A percentile compares a stretch with the other conserved stretches of the same genome.
phyloP scores from a whole-genome alignment of 2,888 invertebrate genomes.

The Pyrgus malvae region DNA sequence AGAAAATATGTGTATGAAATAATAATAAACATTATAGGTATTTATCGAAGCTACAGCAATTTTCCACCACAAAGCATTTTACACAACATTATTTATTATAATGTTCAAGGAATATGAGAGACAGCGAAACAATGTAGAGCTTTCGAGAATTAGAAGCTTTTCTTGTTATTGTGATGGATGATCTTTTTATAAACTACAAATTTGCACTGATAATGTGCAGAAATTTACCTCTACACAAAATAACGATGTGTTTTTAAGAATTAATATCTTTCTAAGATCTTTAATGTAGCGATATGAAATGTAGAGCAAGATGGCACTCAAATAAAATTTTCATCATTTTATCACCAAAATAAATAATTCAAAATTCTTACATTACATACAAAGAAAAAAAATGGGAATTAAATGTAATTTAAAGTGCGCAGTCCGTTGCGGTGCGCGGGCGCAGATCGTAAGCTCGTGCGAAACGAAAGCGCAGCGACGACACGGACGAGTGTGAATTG shows the following conservation, averaged over 20 bases:
- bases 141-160: background rate
- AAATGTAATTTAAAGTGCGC: constrained; percentile 31
- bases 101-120: background rate
- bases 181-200: background rate
- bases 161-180: background rate
- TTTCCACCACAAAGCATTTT: background rate
- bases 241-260: background rate
- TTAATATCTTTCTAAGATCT: too few relatives aligned
- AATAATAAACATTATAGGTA: background rate
- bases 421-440: constrained; percentile 42
- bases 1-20: background rate
- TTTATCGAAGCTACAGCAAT: too few relatives aligned
- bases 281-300: too few relatives aligned
- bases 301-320: too few relatives aligned
- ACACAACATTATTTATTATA: background rate
- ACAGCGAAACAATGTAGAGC: constrained; percentile 4
- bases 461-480: constrained; percentile 45
- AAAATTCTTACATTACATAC: background rate
- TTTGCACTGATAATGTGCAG: background rate
- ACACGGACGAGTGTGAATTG: constrained; percentile 55
- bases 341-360: background rate
- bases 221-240: background rate
- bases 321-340: too few relatives aligned
- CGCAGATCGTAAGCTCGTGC: constrained; percentile 43
- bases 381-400: background rate